Evolutionary conservation across 2,797 vertebrate species (phyloP).

Genomic region (Lophura swinhoii): DNA sequence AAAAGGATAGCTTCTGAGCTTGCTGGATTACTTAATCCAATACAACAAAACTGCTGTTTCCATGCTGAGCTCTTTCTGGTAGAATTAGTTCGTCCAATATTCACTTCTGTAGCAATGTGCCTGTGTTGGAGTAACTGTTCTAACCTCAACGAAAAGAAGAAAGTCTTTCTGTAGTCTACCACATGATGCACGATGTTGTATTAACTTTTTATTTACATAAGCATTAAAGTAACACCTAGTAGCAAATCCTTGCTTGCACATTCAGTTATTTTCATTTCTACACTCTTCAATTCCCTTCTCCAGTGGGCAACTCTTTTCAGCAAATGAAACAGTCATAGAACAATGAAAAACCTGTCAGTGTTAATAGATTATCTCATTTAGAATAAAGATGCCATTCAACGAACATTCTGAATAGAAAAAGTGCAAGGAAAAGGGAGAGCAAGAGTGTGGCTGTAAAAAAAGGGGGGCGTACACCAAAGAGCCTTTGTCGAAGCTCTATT

Average conservation of each 20-base stretch:
- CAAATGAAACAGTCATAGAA: neutral
- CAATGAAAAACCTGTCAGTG: neutral
- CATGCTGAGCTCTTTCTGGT: neutral
- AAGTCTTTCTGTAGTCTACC: neutral
- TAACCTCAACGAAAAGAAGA: neutral
- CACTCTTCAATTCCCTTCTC: neutral
- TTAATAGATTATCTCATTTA: neutral
- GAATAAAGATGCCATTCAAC: neutral
- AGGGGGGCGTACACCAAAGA: neutral
- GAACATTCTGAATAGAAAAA: neutral
- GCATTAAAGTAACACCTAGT: neutral
- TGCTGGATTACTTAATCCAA: neutral
- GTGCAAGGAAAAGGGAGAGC: neutral
- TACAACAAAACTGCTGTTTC: neutral
- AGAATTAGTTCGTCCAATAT: neutral
- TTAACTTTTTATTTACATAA: neutral
- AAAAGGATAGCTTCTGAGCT: neutral
- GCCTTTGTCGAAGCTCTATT: neutral
- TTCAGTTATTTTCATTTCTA: neutral
- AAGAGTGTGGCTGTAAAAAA: neutral
- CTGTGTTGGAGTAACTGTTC: neutral
- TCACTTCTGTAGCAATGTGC: neutral
- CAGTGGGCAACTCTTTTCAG: neutral
- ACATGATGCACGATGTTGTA: neutral
- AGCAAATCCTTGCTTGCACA: neutral